Base-by-base conservation (phyloP, 2,113 vertebrate species). In the Neomonachus schauinslandi region DNA sequence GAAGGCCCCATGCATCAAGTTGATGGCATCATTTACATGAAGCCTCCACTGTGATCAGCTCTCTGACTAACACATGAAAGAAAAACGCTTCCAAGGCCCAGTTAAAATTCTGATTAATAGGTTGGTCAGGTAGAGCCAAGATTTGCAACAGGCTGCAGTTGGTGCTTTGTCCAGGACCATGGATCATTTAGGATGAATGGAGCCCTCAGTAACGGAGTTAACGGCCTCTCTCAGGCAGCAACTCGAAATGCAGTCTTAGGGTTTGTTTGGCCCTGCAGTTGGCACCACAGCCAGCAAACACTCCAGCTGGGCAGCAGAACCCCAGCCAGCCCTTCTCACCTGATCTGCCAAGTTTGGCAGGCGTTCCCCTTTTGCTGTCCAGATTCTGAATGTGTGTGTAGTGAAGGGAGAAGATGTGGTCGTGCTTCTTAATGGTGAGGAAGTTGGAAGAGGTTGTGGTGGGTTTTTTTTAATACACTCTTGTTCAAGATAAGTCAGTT, bases 261-360 rank as follows among this genome's bases (percentile, higher is more conserved):
- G 82, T 92, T 53, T 46, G 88, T 59, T 95, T 5, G 59, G 19
- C 89, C 80, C 97, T 98, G 97, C 95, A 95, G 74, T 97, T 98
- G 98, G 98, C 97, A 98, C 63, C 0, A 0, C 19, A 92, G 92
- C 2, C 95, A 89, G 24, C 74, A 59, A 92, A 46, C 12, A 15
- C 92, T 88, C 67, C 98, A 98, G 97, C 98, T 99, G 98, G 98
- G 95, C 93, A 95, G 65, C 0, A 1, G 91, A 46, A 85, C 63
- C 36, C 0, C n/a, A 83, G 98, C 98, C 98, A 98, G 42, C 77
- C 95, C 89, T 86, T 97, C 96, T 98, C 98, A 99, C 98, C 98
- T 98, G 98, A 98, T 84, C 89, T 98, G 98, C 98, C 98, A 98
- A 97, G 46, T 16, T 61, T 96, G 94, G 97, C 55, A 6, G 83